Conservation (phyloP, 1,140 invertebrate species). For the Gryllus bimaculatus region DNA sequence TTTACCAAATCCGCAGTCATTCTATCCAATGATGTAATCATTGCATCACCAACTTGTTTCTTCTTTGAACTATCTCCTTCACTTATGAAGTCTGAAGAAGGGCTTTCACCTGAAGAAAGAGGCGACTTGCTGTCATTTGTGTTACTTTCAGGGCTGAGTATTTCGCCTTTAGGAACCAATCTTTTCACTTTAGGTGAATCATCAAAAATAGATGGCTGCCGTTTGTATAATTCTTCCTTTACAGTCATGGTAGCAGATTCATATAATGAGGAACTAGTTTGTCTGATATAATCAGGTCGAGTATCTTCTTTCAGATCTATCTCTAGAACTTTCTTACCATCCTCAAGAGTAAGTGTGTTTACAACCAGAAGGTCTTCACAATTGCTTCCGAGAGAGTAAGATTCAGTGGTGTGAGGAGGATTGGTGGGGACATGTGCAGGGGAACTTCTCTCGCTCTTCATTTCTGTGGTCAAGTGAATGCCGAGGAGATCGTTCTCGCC, state of each 20-base stretch:
- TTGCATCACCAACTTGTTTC: slow-evolving; percentile 38
- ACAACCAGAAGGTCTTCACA: background rate
- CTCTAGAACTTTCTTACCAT: background rate
- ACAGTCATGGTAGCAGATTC: background rate
- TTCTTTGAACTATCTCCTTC: background rate
- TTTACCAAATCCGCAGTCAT: slow-evolving; percentile 50
- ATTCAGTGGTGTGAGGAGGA: background rate
- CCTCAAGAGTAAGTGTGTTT: background rate
- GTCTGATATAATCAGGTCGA: background rate
- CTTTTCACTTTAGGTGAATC: background rate
- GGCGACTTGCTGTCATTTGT: slow-evolving; percentile 9
- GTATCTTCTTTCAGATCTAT: background rate
- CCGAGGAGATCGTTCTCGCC: slow-evolving; percentile 19
- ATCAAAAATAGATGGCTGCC: background rate
- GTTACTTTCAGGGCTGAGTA: background rate
- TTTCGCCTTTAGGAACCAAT: background rate
- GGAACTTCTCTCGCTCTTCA: slow-evolving; percentile 15
- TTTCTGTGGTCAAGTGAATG: background rate
- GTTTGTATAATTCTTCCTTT: background rate
- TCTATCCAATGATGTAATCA: slow-evolving; percentile 54
- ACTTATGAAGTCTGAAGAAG: background rate
- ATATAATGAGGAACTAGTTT: background rate
- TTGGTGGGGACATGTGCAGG: slow-evolving; percentile 14
- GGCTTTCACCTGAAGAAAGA: slow-evolving; percentile 8
- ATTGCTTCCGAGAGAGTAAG: background rate